These are phyloP conservation scores for Schizotus pectinicornis DNA, from an alignment of 2,888 invertebrate genomes.

Conservation along the genomic window DNA sequence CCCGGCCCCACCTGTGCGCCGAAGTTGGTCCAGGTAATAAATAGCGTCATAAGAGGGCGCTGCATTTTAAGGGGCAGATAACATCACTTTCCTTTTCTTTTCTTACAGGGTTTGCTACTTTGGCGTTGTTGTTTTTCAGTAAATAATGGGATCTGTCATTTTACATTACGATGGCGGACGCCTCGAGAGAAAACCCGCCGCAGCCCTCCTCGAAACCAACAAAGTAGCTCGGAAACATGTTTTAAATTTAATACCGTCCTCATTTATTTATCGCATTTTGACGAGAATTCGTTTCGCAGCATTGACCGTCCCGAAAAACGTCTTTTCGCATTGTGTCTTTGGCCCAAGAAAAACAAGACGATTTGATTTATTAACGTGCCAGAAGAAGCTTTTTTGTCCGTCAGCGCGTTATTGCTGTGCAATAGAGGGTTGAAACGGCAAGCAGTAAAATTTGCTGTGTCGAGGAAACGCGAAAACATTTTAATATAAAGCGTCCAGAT, in stretches of 20 bases:
- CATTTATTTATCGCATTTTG: conserved; percentile 23
- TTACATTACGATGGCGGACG: conserved; percentile 56
- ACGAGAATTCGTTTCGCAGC: conserved; percentile 8
- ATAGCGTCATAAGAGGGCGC: conserved; percentile 28
- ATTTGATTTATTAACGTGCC: conserved; percentile 1
- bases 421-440: too few relatives aligned
- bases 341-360: neutral
- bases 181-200: conserved; percentile 47
- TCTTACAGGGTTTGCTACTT: conserved; percentile 58
- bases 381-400: neutral
- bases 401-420: conserved; percentile 28
- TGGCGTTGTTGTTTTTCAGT: conserved; percentile 58
- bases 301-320: too few relatives aligned
- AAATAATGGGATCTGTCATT: conserved; percentile 62
- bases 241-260: conserved; percentile 24
- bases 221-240: conserved; percentile 26
- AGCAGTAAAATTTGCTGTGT: conserved; percentile 22
- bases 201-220: conserved; percentile 34
- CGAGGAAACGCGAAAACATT: conserved; percentile 30
- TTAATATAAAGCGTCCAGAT: conserved; percentile 33
- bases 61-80: conserved; percentile 49
- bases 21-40: conserved; percentile 25
- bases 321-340: too few relatives aligned
- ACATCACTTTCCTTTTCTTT: conserved; percentile 52
- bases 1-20: conserved; percentile 1